Conservation (phyloP, 2,888 invertebrate species). For the Temnothorax ravouxi region DNA sequence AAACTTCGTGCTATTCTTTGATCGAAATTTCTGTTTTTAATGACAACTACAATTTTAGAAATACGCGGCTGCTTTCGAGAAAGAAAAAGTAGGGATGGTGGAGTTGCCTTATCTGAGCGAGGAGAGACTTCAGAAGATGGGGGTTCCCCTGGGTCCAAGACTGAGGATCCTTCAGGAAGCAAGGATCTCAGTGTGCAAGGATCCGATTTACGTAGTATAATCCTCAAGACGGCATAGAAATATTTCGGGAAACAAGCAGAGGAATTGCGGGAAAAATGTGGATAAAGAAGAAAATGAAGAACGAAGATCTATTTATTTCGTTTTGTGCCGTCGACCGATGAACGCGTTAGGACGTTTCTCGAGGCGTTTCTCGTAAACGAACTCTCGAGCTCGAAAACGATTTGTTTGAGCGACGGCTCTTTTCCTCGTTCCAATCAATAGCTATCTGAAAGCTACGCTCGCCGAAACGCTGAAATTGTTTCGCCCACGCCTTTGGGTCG, state of each 20-base stretch:
- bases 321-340: conserved; percentile 14
- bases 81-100: conserved; percentile 95
- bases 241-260: background rate
- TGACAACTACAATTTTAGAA: conserved; percentile 88
- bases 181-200: conserved; percentile 89
- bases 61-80: conserved; percentile 94
- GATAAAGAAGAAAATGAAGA: conserved; percentile 9
- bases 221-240: background rate
- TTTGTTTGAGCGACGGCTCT: conserved; percentile 19
- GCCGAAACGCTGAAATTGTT: conserved; percentile 35
- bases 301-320: conserved; percentile 18
- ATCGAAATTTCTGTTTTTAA: conserved; percentile 6
- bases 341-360: background rate
- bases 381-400: conserved; percentile 11
- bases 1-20: background rate
- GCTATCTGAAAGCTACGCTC: background rate
- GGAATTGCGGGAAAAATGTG: background rate
- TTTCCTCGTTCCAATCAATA: conserved; percentile 29
- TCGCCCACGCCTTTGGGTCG: conserved; percentile 1
- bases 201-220: conserved; percentile 88
- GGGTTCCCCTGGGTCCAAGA: conserved; percentile 96
- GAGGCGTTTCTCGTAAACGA: conserved; percentile 5
- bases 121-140: conserved; percentile 94
- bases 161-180: conserved; percentile 96
- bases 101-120: conserved; percentile 97